Percentiles rank a stretch among this genome's conserved stretches.
Evolutionary conservation across 2,888 invertebrate species (phyloP).

Genomic region (Zhuqinia jingwanae): DNA sequence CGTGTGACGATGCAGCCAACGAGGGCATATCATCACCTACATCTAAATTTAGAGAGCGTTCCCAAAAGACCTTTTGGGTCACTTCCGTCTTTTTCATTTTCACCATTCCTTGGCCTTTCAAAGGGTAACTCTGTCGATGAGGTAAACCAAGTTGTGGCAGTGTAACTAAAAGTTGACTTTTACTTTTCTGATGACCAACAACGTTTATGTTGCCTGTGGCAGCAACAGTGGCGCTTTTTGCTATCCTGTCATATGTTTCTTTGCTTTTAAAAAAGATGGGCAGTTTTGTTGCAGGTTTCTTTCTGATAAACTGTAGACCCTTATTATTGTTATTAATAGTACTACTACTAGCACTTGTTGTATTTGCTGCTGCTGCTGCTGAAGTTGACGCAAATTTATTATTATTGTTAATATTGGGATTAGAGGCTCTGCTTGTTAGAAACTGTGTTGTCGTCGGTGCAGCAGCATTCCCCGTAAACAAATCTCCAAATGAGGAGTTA

Average conservation of each 20-base stretch:
- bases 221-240: background rate
- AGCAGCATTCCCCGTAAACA: too few relatives aligned
- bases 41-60: too few relatives aligned
- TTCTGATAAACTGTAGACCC: background rate
- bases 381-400: background rate
- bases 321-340: background rate
- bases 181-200: background rate
- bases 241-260: constrained; percentile 24
- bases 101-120: background rate
- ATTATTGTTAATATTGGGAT: too few relatives aligned
- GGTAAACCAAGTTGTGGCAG: background rate
- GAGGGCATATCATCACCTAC: too few relatives aligned
- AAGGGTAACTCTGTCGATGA: background rate
- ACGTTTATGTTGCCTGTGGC: too few relatives aligned
- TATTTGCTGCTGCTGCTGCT: too few relatives aligned
- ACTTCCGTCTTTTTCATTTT: background rate
- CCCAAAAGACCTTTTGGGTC: background rate
- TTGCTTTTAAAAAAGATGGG: constrained; percentile 10
- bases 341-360: background rate
- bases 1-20: too few relatives aligned
- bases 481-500: background rate
- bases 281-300: background rate
- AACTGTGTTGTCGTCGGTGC: background rate
- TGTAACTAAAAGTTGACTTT: background rate
- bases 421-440: too few relatives aligned